Base-by-base conservation (phyloP, 2,797 vertebrate genomes). In the Australoheros facetus region DNA sequence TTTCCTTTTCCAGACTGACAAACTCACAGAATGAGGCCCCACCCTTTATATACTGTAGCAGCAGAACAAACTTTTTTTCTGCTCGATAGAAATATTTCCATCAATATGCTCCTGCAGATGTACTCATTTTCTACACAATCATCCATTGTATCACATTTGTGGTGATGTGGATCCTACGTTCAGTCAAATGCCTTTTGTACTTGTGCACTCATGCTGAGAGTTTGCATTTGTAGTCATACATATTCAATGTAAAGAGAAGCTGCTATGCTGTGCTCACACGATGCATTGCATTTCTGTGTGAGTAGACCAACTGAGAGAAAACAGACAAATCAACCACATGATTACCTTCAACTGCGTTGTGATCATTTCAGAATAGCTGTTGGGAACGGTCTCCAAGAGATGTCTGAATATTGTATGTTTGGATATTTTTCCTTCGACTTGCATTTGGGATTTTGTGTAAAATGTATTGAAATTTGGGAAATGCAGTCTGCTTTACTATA, bases 181-280 rank as follows among this genome's bases (percentile, higher is more conserved):
- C 88, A 87, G 83, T 90, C 88, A 91, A 89, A 88, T 57, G 71
- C 80, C 69, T 82, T 91, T 84, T 89, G 87, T 90, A 70, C 58
- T 77, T 34, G 80, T 2, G 75, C 87, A 73, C 58, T 87, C 86
- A 86, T 81, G 85, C 85, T 82, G 89, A 87, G 82, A 86, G 83
- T 88, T 84, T 83, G 78, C 88, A 86, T 92, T 90, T 88, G 87
- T 83, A 74, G 85, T 91, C 87, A 90, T 90, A 84, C 88, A 87
- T 91, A 90, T 89, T 84, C 88, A 89, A 78, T 79, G 87, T 75
- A 76, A 79, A 82, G 75, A 23, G 17, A 71, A 74, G 42, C 69
- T 57, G 79, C 26, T 7, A 23, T 26, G 23, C 64, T 71, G 58
- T 56, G 77, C 81, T 79, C 56, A 42, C 51, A 73, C 69, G 53